Percentiles rank a stretch among this genome's conserved stretches.
phyloP scores from a whole-genome alignment of 2,797 vertebrate species.

The Pseudochaenichthys georgianus region DNA sequence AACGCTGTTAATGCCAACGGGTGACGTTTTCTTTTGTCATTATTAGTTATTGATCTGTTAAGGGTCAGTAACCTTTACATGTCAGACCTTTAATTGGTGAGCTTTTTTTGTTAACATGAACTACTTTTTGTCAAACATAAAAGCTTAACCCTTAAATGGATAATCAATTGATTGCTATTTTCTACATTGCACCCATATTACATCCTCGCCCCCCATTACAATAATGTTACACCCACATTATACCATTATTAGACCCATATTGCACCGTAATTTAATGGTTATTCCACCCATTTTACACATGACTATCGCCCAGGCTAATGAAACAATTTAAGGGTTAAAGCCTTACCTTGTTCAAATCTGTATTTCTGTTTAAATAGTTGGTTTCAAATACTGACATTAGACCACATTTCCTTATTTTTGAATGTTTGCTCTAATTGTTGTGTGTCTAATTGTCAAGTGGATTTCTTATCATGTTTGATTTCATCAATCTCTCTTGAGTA shows the following conservation, averaged over 20 bases:
- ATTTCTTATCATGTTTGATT: not conserved
- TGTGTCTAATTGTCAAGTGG: too few relatives aligned
- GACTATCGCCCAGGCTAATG: too few relatives aligned
- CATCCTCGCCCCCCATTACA: too few relatives aligned
- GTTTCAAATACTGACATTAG: not conserved
- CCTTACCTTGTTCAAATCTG: not conserved
- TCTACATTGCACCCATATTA: too few relatives aligned
- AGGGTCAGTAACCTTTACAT: not conserved
- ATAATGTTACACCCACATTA: too few relatives aligned
- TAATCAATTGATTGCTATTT: too few relatives aligned
- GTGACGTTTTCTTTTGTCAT: conserved; percentile 7
- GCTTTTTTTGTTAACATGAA: not conserved
- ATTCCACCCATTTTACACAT: too few relatives aligned
- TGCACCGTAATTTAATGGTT: too few relatives aligned
- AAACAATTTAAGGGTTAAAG: not conserved
- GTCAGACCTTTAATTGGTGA: not conserved
- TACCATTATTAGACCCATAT: too few relatives aligned
- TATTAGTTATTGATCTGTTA: not conserved
- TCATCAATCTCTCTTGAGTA: not conserved
- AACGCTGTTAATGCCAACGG: conserved; percentile 57
- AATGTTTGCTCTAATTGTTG: not conserved
- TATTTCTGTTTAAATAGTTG: not conserved
- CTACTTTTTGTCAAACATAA: too few relatives aligned
- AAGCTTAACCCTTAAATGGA: too few relatives aligned
- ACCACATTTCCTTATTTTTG: not conserved